A percentile compares a stretch with the other conserved stretches of the same genome.
Conservation (phyloP, 2,113 vertebrate genomes). For the Phyllostomus discolor region DNA sequence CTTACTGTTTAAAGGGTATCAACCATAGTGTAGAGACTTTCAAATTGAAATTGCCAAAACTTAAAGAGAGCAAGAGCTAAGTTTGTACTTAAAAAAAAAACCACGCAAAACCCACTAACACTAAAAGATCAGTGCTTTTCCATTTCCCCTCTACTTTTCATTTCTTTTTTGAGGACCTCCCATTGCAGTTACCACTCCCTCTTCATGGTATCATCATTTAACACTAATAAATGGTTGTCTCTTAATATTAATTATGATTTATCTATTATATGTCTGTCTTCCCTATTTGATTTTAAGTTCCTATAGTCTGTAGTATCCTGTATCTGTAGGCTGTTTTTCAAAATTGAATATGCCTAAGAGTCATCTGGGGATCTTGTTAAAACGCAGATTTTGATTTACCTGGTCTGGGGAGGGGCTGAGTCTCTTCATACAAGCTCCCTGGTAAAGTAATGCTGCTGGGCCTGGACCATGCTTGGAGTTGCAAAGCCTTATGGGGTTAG, state of each 20-base stretch:
- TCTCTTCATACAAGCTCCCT: background rate
- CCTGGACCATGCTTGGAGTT: background rate
- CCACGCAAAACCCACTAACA: background rate
- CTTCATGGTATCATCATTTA: background rate
- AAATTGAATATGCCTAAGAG: background rate
- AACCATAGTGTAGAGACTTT: background rate
- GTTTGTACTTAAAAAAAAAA: background rate
- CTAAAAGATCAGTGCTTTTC: background rate
- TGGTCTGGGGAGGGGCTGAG: background rate
- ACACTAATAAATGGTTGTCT: background rate
- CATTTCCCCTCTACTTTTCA: background rate
- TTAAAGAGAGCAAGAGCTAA: background rate
- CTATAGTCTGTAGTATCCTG: background rate
- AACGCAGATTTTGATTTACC: conserved; percentile 19
- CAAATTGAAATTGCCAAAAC: background rate
- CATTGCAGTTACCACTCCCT: background rate
- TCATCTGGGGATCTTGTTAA: conserved; percentile 37
- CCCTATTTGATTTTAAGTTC: background rate
- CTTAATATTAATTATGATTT: background rate
- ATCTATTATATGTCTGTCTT: background rate
- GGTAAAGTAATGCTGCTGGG: background rate
- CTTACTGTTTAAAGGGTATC: conserved; percentile 21
- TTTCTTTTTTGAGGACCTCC: background rate
- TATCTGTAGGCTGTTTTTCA: background rate
- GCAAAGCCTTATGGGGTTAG: background rate